Evolutionary conservation across 2,113 vertebrate genomes (phyloP).

Genomic region (Hippopotamus amphibius): DNA sequence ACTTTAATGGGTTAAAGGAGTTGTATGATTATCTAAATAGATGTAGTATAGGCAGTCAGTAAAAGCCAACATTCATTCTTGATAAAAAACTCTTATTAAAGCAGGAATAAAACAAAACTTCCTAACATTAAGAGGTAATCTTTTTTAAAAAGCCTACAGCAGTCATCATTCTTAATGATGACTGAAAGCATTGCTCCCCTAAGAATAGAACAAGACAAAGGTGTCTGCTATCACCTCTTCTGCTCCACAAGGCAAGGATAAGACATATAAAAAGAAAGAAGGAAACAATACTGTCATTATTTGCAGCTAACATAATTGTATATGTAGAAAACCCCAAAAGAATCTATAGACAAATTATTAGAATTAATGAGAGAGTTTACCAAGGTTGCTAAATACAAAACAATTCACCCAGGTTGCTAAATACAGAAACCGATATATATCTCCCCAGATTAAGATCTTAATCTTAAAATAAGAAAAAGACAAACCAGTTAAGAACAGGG

Average conservation of each 20-base stretch:
- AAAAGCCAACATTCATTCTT: not conserved
- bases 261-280: not conserved
- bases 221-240: not conserved
- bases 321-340: not conserved
- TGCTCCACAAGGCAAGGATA: not conserved
- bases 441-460: not conserved
- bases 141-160: not conserved
- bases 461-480: slow-evolving; percentile 6
- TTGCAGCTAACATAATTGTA: not conserved
- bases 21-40: not conserved
- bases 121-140: not conserved
- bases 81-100: not conserved
- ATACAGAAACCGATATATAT: not conserved
- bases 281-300: not conserved
- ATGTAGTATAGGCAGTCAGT: not conserved
- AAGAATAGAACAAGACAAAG: not conserved
- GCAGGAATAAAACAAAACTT: not conserved
- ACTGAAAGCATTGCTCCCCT: not conserved
- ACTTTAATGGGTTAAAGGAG: not conserved
- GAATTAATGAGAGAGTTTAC: not conserved
- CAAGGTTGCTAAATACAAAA: not conserved
- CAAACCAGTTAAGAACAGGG: not conserved
- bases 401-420: not conserved
- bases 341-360: not conserved
- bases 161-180: not conserved